Base-by-base conservation (phyloP, 2,888 invertebrate species). In the Timema podura region DNA sequence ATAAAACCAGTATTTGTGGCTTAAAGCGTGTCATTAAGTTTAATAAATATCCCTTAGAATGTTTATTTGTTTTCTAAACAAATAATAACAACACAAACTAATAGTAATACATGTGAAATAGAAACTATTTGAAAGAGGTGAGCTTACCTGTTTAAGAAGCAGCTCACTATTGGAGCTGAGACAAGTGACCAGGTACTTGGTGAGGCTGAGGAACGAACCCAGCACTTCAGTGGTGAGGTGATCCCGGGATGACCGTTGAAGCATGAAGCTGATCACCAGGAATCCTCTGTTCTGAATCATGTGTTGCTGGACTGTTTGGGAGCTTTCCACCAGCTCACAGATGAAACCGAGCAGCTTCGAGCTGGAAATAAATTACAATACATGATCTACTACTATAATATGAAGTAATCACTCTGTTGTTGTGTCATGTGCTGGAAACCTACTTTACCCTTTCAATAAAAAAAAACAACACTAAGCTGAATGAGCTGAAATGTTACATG, bases 221-320 rank as follows among this genome's bases (percentile, higher is more conserved):
- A 98, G 87, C 54, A 98, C 97, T 81, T 96, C 95, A 59, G 94
- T 90, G 10, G 96, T 96, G 68, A 98, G 87, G 81, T 98, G 98
- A 79, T 97, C 96, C 74, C 95, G 86, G 68, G 91, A 93, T 73
- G 94, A 96, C 77, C 95, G 88, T 82, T 97, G 96, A 77, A 98
- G 87, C 90, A 97, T 93, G 82, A 94, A 96, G 76, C 98, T 96
- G 81, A 99, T 96, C 74, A 99, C 97, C 77, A 99, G 88, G 83
- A 99, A 98, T 72, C 98, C 99, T 77, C 97, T 91, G 82, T 96
- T 97, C 82, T 98, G 98, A 81, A 98, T 93, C 93, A 99, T 96
- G 82, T 99, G 99, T 81, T 99, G 98, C 81, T 99, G 99, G 72
- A 98, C 97, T 54, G 96, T 96, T 80, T 94, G 92, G 76, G 98